Percentiles rank a stretch among this genome's conserved stretches.
These are phyloP conservation scores for Strix uralensis DNA, from an alignment of 2,113 vertebrate species.

Conservation along the genomic window DNA sequence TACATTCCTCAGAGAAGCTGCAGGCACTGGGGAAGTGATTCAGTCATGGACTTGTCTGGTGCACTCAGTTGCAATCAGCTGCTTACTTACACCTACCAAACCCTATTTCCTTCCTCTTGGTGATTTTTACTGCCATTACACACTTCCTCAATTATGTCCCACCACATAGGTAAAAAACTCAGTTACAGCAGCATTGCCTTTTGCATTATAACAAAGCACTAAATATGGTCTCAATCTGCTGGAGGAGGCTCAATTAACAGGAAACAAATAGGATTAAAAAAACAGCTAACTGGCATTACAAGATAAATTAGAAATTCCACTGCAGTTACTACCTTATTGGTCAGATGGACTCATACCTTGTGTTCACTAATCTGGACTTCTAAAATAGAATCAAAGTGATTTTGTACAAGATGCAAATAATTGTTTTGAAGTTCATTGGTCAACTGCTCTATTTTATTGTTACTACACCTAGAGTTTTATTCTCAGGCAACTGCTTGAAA, in stretches of 20 bases:
- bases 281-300: too few relatives aligned
- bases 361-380: not conserved
- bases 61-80: rapidly evolving
- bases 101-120: rapidly evolving
- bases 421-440: not conserved
- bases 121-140: rapidly evolving
- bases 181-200: not conserved
- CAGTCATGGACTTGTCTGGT: rapidly evolving
- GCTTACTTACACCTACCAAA: rapidly evolving
- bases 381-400: not conserved
- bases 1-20: rapidly evolving
- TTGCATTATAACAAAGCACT: not conserved
- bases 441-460: not conserved
- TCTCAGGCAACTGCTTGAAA: not conserved
- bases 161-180: rapidly evolving
- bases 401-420: not conserved
- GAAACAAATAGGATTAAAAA: not conserved
- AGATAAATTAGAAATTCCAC: not conserved
- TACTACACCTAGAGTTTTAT: not conserved
- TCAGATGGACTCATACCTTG: rapidly evolving
- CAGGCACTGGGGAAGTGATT: not conserved
- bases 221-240: rapidly evolving
- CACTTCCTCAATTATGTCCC: rapidly evolving
- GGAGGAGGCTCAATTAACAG: too few relatives aligned
- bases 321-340: not conserved